These are phyloP conservation scores for Carlito syrichta DNA, from an alignment of 2,113 vertebrate genomes.

Conservation along the genomic window DNA sequence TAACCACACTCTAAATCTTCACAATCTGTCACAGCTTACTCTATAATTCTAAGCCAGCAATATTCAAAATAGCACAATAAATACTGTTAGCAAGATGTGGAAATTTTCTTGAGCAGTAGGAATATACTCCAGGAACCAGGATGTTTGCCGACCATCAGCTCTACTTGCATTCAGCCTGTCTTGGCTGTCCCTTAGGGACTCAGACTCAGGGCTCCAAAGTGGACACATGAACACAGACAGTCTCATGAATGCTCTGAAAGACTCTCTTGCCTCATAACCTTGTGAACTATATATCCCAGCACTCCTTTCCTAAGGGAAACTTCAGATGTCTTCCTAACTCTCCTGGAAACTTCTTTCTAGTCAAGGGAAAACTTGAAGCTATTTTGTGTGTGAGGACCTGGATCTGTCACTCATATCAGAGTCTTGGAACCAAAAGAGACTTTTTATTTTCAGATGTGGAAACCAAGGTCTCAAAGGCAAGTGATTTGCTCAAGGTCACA, in stretches of 20 bases:
- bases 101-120: slow-evolving; percentile 62
- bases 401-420: not conserved
- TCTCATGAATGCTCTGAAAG: not conserved
- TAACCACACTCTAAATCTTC: slow-evolving; percentile 73
- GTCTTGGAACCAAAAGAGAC: not conserved
- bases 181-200: slow-evolving; percentile 25
- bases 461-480: not conserved
- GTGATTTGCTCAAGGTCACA: not conserved
- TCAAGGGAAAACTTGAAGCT: not conserved
- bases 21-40: slow-evolving; percentile 51
- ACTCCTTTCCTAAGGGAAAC: not conserved
- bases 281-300: not conserved
- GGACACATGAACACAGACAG: not conserved
- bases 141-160: slow-evolving; percentile 49
- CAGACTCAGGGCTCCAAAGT: not conserved
- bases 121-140: slow-evolving; percentile 55
- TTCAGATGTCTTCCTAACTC: not conserved
- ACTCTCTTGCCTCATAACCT: not conserved
- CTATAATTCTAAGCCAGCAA: slow-evolving; percentile 62
- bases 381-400: not conserved
- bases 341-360: not conserved
- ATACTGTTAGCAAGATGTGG: slow-evolving; percentile 59
- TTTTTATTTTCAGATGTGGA: not conserved
- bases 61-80: slow-evolving; percentile 71
- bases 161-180: slow-evolving; percentile 31